Base-by-base conservation (phyloP, 2,797 vertebrate species). In the Yasuhikotakia modesta region DNA sequence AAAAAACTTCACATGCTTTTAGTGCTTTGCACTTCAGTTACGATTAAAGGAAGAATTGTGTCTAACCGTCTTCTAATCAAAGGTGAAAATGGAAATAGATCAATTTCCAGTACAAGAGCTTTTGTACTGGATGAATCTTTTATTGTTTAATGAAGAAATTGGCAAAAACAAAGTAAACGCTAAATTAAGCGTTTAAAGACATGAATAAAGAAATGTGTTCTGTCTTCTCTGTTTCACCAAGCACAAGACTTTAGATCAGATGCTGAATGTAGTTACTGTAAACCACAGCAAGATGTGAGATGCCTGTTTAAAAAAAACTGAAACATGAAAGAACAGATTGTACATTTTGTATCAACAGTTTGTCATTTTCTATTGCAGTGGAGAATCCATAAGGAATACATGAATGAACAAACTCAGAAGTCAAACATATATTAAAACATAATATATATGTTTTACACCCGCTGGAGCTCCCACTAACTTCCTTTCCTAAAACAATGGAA, bases 341-440 rank as follows among this genome's bases (percentile, higher is more conserved):
- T 64, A 30, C 13, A 30, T 39, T 81, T 53, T 74, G 81, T 71
- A 73, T 21, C 7, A 45, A 24, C 85, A 83, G 69, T 82, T 81
- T 88, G 87, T 90, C 90, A 86, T 85, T 70, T 88, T 92, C 89
- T 84, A 78, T 85, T 88, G 89, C 91, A 92, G 92, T 90, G 88
- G 81, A 46, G 77, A 55, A 83, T 8, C 27, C 66, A 74, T 70
- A 70, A 70, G 76, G 82, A 80, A 83, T 76, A 74, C 88, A 91
- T 90, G 90, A 92, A 94, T 91, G 89, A 91, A 84, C 90, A 92
- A 92, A 92, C 90, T 61, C 21, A 46, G 24, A 1, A 11, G 27
- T n/a, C n/a, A n/a, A n/a, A n/a, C n/a, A n/a, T n/a, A n/a, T n/a
- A n/a, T n/a, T n/a, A n/a, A n/a, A n/a, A n/a, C n/a, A n/a, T n/a